Evolutionary conservation across 2,888 invertebrate species (phyloP), one percentile per base, ranked within the genome.

Genomic region (Caenorhabditis macrosperma): DNA sequence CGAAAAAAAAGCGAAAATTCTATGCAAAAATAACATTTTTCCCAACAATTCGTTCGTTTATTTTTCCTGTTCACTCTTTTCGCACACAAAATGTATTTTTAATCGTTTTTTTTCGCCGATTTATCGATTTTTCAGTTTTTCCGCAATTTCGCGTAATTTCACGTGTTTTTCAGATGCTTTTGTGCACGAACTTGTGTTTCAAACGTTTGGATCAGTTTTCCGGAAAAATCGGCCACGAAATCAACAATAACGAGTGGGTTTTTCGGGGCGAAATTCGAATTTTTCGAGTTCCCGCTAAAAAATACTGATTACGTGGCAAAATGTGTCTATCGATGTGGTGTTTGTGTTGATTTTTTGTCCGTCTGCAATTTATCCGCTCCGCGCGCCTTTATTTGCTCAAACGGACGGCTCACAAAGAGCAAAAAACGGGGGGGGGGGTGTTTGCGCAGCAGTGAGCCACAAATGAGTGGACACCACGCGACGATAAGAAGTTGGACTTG

Each of bases 231-330:
- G 67, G 77, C 28, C 76, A 82, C 57, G 85, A 85, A 50, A 85
- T 85, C 76, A 86, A 87, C 71, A 86, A 86, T 59, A 84, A 87
- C 52, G 84, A 84, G 86, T 86, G 50, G 79, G 85, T 81, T 74
- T 10, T 6, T 12, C 10, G 52, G 5, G 7, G 52, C 10, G 24
- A 15, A 26, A 44, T 12, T 44, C 12, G 15, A 26, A 26, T 10
- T 17, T 26, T 26, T 26, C 12, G 3, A 24, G n/a, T 33, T 33
- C 20, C 35, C 20, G 33, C 33, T 12, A 52, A 57, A 63, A 48
- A 26, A 46, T 30, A 44, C 22, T 12, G 52, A 41, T 54, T 52
- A 60, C 61, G 71, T 60, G 60, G 33, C 61, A 22, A 54, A 52
- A n/a, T n/a, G n/a, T 61, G 30, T 52, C 7, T 38, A 38, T 38